phyloP scores from a whole-genome alignment of 2,888 invertebrate genomes.

The Xylophagus ater region DNA sequence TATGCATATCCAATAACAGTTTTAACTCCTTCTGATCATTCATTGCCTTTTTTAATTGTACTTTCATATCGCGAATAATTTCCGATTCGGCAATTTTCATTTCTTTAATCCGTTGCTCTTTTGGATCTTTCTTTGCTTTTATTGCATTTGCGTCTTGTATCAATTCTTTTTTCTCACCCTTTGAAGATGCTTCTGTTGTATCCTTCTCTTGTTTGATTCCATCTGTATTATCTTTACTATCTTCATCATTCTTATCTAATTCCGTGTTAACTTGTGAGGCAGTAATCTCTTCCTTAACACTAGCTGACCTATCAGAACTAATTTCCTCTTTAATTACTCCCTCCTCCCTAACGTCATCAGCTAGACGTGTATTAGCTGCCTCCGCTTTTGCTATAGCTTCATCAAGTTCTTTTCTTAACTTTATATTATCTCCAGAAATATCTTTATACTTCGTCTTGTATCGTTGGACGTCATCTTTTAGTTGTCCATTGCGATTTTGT shows the following conservation, averaged over 20 bases:
- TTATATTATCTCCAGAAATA: conserved; percentile 67
- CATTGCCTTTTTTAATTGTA: conserved; percentile 84
- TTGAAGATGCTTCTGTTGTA: conserved; percentile 26
- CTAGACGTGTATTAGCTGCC: conserved; percentile 40
- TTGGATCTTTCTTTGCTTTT: conserved; percentile 51
- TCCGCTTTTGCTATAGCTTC: conserved; percentile 50
- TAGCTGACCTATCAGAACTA: conserved; percentile 34
- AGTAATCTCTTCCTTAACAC: conserved; percentile 46
- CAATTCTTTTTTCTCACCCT: conserved; percentile 48
- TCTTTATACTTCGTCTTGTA: conserved; percentile 90
- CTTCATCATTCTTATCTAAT: conserved; percentile 32
- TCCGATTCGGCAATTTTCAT: conserved; percentile 53
- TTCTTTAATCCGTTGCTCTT: conserved; percentile 53
- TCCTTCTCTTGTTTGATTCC: conserved; percentile 42
- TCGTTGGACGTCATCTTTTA: conserved; percentile 89
- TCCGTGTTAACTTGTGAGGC: conserved; percentile 29
- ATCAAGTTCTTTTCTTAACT: conserved; percentile 57
- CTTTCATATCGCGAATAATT: conserved; percentile 59
- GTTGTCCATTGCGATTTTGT: conserved; percentile 92
- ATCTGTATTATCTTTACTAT: conserved; percentile 32
- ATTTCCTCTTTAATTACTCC: conserved; percentile 38
- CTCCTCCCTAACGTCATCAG: conserved; percentile 44
- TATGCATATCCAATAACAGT: conserved; percentile 89
- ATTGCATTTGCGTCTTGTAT: conserved; percentile 39
- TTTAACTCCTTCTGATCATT: conserved; percentile 94